Base-by-base conservation (phyloP, 2,888 invertebrate genomes). In the Rhagium mordax region DNA sequence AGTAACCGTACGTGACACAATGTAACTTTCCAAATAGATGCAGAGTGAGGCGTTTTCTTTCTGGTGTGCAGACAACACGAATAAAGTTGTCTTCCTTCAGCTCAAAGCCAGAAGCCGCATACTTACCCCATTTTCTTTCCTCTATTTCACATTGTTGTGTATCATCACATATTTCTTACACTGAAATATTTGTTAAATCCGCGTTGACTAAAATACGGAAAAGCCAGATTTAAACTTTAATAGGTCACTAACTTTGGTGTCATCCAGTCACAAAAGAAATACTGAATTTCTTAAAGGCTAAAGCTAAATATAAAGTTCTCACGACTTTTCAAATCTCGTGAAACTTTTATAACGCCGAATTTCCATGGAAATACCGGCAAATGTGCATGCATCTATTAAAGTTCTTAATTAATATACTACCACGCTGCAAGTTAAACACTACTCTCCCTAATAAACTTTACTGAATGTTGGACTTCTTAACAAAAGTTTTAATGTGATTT, bases 1-100 rank as follows among this genome's bases (percentile, higher is more conserved):
- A 80, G 80, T 81, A 82, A 71, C 78, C 76, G 74, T 81, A 82
- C 82, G 82, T 82, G 82, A 82, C 79, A 79, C 74, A 79, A 81
- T 78, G 79, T 81, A 79, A 78, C 74, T 72, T 77, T 78, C 71
- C 65, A 72, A 81, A 79, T 78, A 78, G 78, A 81, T 74, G 78
- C 75, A 76, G 41, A 67, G 59, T 21, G 20, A 29, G 7, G 53
- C 24, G 66, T 6, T 66, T 66, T 69, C 72, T 16, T 59, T 70
- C 62, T 55, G 6, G 29, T 61, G n/a, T 27, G 18, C 15, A 24
- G 48, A 33, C 7, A 13, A 33, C 55, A 1, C 20, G 13, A 13
- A 20, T 49, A 15, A 10, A 8, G 33, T 21, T 15, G 48, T 71
- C 71, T 21, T 48, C 18, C 7, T 57, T 66, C 24, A 47, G 21